Evolutionary conservation across 2,888 invertebrate species (phyloP).

Genomic region (Napeogenes sylphis): DNA sequence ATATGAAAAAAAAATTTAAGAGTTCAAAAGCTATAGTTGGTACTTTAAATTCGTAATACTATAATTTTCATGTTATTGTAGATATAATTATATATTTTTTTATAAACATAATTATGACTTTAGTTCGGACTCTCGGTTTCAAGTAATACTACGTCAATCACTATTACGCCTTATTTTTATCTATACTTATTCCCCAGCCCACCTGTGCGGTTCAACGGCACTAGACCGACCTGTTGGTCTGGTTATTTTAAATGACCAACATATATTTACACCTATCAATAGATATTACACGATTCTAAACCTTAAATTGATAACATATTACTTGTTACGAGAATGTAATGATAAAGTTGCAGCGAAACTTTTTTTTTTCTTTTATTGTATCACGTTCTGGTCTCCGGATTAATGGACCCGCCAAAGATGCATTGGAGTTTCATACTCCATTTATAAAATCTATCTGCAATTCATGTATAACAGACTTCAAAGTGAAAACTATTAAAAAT

Average conservation of each 20-base stretch:
- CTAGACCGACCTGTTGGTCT: slow-evolving; percentile 67
- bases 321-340: slow-evolving; percentile 42
- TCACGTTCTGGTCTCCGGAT: slow-evolving; percentile 59
- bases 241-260: slow-evolving; percentile 56
- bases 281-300: slow-evolving; percentile 50
- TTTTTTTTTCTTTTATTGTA: slow-evolving; percentile 55
- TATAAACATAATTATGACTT: too few species aligned
- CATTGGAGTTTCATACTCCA: neutral
- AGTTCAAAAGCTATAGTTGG: too few species aligned
- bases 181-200: slow-evolving; percentile 67
- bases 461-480: too few species aligned
- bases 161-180: slow-evolving; percentile 70
- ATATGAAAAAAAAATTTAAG: too few species aligned
- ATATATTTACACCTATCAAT: slow-evolving; percentile 61
- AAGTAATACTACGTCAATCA: slow-evolving; percentile 44
- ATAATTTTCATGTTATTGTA: too few species aligned
- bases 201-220: slow-evolving; percentile 72
- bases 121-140: neutral
- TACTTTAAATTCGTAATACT: too few species aligned
- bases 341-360: slow-evolving; percentile 54
- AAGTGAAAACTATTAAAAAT: too few species aligned
- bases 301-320: slow-evolving; percentile 46
- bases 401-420: slow-evolving; percentile 40
- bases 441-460: too few species aligned
- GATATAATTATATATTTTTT: too few species aligned